phyloP scores from a whole-genome alignment of 2,888 invertebrate species.

The Dicycla oo region DNA sequence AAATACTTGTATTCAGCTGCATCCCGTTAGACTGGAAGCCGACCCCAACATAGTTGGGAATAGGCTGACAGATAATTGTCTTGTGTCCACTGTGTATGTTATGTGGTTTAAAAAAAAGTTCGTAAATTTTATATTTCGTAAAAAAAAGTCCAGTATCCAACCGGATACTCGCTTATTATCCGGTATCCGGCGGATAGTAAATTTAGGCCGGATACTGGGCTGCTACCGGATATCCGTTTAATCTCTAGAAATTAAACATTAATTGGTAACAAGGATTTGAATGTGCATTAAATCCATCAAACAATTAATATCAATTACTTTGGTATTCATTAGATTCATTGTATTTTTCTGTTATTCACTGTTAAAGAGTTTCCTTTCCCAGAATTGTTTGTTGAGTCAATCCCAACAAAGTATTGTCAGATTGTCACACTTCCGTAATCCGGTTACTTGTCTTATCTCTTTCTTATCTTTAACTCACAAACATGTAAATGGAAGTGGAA shows the following conservation, averaged over 20 bases:
- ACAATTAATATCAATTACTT: no score
- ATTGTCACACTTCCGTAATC: constrained; percentile 41
- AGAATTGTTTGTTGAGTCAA: constrained; percentile 38
- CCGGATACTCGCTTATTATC: background rate
- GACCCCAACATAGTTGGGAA: background rate
- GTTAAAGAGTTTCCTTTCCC: constrained; percentile 12
- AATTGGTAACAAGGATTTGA: background rate
- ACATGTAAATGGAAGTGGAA: constrained; percentile 21
- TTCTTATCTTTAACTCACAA: constrained; percentile 23
- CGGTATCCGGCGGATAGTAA: background rate
- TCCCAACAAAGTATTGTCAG: background rate
- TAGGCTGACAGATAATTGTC: background rate
- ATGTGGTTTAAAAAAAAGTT: no score
- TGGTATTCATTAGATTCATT: constrained; percentile 1
- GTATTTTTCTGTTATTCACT: constrained; percentile 16
- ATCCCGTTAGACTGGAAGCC: background rate
- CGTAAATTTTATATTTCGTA: no score
- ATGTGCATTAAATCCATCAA: background rate
- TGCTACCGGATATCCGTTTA: background rate
- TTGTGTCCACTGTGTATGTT: no score
- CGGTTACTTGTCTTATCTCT: constrained; percentile 18
- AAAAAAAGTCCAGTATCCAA: background rate
- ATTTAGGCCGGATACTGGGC: background rate
- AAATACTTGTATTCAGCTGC: background rate
- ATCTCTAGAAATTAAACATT: background rate